Evolutionary conservation across 30 jellyfish, hydroid and myxozoan species (phyloP), one percentile per base, ranked within the genome.

Genomic region (Sanderia malayensis): DNA sequence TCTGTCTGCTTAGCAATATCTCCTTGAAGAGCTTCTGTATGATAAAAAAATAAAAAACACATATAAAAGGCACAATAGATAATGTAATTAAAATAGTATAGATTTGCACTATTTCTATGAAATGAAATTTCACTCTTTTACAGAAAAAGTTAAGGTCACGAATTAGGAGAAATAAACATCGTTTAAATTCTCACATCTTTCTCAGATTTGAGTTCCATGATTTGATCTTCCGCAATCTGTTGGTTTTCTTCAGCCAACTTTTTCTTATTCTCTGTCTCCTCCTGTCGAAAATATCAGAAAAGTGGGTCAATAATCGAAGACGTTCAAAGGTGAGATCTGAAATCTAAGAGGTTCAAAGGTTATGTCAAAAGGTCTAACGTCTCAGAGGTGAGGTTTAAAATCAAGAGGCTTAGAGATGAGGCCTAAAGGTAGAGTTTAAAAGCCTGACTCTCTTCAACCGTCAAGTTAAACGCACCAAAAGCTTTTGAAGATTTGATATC

Each of bases 11-110:
- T 26, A 24, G 24, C 24, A 49, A 68, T 19, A 89, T 79, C 67
- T 89, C 91, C 26, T 89, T 96, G 72, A 82, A 96, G 23, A 89
- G 61, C 20, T 72, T 71, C 97, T 89, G 32, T 3, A 32, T 33
- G 22, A 65, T 17, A 79, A 49, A 37, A 34, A 19, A 52, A 37
- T 2, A 44, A 11, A 19, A 6, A 19, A 26, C 13, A 37, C 13
- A 37, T 37, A 37, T 4, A 37, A 37, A 6, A 37, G 13, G 13
- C 52, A 37, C 52, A 37, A 37, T 6, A 37, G 13, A n/a, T n/a
- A n/a, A n/a, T n/a, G n/a, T n/a, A n/a, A n/a, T n/a, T n/a, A n/a
- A n/a, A n/a, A n/a, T n/a, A n/a, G n/a, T n/a, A n/a, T n/a, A n/a
- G n/a, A n/a, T n/a, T n/a, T n/a, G n/a, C n/a, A n/a, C n/a, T n/a